Percentiles rank a stretch among this genome's conserved stretches.
Evolutionary conservation across 2,113 vertebrate species (phyloP).

Genomic region (Leiothrix lutea): DNA sequence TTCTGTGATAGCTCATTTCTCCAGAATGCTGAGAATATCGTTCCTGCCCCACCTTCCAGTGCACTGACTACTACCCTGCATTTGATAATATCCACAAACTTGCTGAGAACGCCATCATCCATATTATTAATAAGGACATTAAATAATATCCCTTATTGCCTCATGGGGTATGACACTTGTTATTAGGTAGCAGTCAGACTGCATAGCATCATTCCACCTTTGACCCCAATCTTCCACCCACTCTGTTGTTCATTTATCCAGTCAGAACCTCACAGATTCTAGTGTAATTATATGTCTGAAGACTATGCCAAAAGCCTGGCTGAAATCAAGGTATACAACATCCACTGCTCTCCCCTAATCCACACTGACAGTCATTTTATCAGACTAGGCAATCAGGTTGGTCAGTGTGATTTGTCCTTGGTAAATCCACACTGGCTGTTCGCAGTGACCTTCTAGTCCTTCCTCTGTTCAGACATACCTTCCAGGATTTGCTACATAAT

Average conservation of each 20-base stretch:
- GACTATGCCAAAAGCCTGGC: background rate
- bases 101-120: background rate
- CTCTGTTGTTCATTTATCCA: background rate
- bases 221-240: background rate
- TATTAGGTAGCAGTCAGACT: background rate
- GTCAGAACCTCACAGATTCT: background rate
- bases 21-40: background rate
- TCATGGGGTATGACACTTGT: background rate
- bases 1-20: background rate
- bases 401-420: background rate
- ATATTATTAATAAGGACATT: background rate
- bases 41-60: background rate
- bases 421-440: background rate
- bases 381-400: background rate
- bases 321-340: background rate
- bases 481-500: background rate
- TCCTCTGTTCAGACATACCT: background rate
- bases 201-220: background rate
- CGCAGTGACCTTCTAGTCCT: background rate
- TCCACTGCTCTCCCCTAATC: background rate
- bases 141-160: background rate
- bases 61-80: background rate
- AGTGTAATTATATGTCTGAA: background rate
- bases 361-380: background rate
- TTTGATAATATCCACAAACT: background rate